Evolutionary conservation across 2,888 invertebrate genomes (phyloP), one percentile per base, ranked within the genome.

Genomic region (Cosmorhoe ocellata): DNA sequence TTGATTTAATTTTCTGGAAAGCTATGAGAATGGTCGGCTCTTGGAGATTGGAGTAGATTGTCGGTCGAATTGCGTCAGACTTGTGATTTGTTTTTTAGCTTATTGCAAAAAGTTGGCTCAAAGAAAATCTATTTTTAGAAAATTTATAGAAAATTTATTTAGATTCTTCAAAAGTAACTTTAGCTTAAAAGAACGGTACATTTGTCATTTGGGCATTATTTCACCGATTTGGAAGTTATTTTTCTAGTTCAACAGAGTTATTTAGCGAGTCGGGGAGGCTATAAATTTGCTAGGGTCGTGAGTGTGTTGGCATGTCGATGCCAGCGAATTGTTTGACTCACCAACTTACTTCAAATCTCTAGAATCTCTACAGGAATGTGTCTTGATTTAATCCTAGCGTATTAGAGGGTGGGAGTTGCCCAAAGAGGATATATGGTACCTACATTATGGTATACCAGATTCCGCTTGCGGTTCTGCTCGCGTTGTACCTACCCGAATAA

Each of bases 341-440:
- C 41, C 30, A 53, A 48, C 53, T 52, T 59, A 40, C 38, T 42
- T 57, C 41, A 55, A 58, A 61, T 62, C 63, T 63, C 59, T 61
- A 59, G 47, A 71, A 72, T 74, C 72, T 74, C 68, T 64, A 67
- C 63, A 67, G 74, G 73, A 77, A 76, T 74, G 74, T 59, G 64
- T 64, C 59, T 66, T 64, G 77, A 78, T 80, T 77, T 75, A 78
- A 79, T 77, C 74, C 72, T 62, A 63, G 61, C 66, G 71, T 67
- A 72, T 69, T 71, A 69, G 58, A 51, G 60, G 63, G 57, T 56
- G 59, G 45, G 50, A 24, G 7, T 7, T n/a, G n/a, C n/a, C n/a
- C n/a, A n/a, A n/a, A n/a, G n/a, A n/a, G n/a, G n/a, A n/a, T n/a
- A n/a, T n/a, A n/a, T n/a, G n/a, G n/a, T n/a, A n/a, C n/a, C n/a